Base-by-base conservation (phyloP, 2,888 invertebrate species). In the Scaeva pyrastri region DNA sequence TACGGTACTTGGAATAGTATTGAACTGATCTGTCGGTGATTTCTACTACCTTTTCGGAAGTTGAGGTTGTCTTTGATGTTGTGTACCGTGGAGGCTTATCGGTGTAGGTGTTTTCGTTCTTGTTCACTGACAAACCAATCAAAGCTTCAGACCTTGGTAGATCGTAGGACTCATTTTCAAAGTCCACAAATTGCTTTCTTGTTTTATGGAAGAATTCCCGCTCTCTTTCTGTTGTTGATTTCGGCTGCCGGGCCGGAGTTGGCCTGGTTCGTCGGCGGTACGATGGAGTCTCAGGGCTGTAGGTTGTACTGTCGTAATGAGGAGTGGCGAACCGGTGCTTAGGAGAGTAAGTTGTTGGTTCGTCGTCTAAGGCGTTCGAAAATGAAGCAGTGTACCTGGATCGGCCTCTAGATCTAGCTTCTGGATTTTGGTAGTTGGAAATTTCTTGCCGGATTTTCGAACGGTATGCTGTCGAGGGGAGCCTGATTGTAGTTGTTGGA, bases 291-390 rank as follows among this genome's bases (percentile, higher is more conserved):
- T 88, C 88, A 0, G 88, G 84, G 8, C 85, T 88, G 39, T 77
- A 80, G 0, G 83, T 72, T 8, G 73, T 73, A 14, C 75, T 74
- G 1, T 88, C 89, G 12, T 77, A 77, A n/a, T 82, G 66, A 11
- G 70, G 68, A 1, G 88, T 88, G 1, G 88, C 80, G 43, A 90
- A 88, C 21, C 91, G 90, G 0, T 90, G 85, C 68, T 90, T 92
- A 0, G 93, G 92, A 0, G 92, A 89, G 88, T 92, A 93, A 0
- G 92, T 93, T 2, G 92, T 92, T 21, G 92, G 90, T 73, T 92
- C 92, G 52, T 91, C 91, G 0, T 91, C 91, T n/a, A 90, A 68
- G 14, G 89, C 85, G 64, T 90, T 91, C 50, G 88, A 88, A 0
- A 88, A 84, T 14, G 91, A 90, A 8, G 89, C 90, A 0, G 92